A percentile compares a stretch with the other conserved stretches of the same genome.
phyloP scores from a whole-genome alignment of 2,888 invertebrate genomes.

The Quadriops clusia region DNA sequence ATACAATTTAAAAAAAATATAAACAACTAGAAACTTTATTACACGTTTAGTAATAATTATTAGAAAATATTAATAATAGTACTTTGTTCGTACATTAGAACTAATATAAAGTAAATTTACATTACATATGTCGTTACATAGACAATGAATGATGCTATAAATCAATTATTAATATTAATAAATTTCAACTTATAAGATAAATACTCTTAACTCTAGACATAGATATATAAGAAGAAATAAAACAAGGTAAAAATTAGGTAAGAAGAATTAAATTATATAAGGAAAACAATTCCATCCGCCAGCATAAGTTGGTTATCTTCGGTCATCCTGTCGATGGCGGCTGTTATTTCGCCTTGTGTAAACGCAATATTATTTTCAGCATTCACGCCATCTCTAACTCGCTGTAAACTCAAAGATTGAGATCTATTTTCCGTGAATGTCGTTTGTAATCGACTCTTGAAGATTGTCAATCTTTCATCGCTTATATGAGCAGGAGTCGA shows the following conservation, averaged over 20 bases:
- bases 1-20: no score
- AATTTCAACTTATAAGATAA: no score
- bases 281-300: constrained; percentile 70
- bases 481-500: constrained; percentile 15
- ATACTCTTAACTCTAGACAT: no score
- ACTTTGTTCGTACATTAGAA: no score
- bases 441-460: constrained; percentile 61
- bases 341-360: constrained; percentile 55
- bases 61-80: no score
- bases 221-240: constrained; percentile 6
- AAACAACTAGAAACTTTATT: no score
- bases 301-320: constrained; percentile 88
- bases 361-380: constrained; percentile 49
- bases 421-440: constrained; percentile 67
- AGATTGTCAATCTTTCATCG: constrained; percentile 43
- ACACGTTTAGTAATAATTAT: no score
- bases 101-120: no score
- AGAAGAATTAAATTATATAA: constrained; percentile 47
- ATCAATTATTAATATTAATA: no score
- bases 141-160: no score
- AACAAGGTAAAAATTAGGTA: no score
- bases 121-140: no score
- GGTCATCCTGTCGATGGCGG: constrained; percentile 73
- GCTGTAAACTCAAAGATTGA: constrained; percentile 57
- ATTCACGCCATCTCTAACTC: constrained; percentile 55